Conservation (phyloP, 64 coral and sea anemone genomes). For the Hydrozoanthus tunicans region DNA sequence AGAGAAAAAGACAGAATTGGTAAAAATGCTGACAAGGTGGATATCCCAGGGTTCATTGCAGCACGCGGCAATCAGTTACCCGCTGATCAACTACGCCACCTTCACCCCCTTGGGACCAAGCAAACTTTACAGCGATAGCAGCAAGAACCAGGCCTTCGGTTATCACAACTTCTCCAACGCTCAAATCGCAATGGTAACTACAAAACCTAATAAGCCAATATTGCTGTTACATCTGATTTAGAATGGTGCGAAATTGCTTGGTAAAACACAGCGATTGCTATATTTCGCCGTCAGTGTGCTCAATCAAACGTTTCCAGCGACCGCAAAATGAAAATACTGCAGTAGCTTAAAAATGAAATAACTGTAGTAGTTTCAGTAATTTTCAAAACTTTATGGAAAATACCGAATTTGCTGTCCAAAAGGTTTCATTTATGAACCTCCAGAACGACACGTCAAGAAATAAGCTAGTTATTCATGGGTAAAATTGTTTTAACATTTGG, state of each 20-base stretch:
- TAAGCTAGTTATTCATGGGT: too few species aligned
- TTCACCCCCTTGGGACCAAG: conserved; percentile 72
- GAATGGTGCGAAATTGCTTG: not conserved
- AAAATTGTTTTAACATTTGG: too few species aligned
- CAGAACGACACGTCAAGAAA: too few species aligned
- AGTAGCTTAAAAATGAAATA: too few species aligned
- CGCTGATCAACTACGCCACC: conserved; percentile 55
- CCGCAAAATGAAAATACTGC: too few species aligned
- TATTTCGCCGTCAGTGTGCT: too few species aligned
- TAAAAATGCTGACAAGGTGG: conserved; percentile 44
- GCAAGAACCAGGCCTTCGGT: conserved; percentile 22
- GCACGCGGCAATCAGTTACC: conserved; percentile 72
- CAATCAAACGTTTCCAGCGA: too few species aligned
- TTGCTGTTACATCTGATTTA: not conserved
- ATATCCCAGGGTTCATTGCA: conserved; percentile 68
- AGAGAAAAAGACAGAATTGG: conserved; percentile 34
- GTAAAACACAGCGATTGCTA: not conserved
- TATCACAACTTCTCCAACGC: conserved; percentile 62
- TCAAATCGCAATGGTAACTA: conserved; percentile 55
- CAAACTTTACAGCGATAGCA: conserved; percentile 52
- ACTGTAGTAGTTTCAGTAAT: too few species aligned
- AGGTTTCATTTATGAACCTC: too few species aligned
- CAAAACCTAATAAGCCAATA: not conserved
- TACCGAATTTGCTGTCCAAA: too few species aligned
- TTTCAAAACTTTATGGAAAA: too few species aligned